Evolutionary conservation across 2,113 vertebrate genomes (phyloP), one percentile per base, ranked within the genome.

Genomic region (Leucoraja erinaceus): DNA sequence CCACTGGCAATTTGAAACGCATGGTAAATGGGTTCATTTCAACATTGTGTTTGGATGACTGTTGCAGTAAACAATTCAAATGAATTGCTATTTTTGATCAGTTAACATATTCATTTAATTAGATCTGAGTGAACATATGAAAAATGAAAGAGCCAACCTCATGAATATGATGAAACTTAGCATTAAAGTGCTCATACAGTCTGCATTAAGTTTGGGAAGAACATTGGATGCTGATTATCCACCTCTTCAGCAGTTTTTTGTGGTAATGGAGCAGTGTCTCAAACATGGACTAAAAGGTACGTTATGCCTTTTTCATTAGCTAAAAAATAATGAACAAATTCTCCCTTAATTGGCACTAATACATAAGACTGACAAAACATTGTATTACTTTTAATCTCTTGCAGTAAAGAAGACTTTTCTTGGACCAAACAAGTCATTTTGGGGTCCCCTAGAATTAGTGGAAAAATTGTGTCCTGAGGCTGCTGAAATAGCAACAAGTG

Each of bases 121-220:
- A 18, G 96, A 95, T 70, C 93, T 94, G 0, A 97, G 96, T 93
- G 95, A 95, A 94, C 97, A 97, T 75, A 93, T 96, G 96, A 97
- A 97, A 93, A 97, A 99, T 94, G 99, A 99, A 93, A 97, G 99
- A 7, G 95, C 97, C 94, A 99, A 99, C 94, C 97, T 99, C 63
- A 97, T 99, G 95, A 99, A 98, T 95, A 99, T 99, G 98, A 97
- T 99, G 97, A 99, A 99, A 95, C 96, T 99, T 93, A 99, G 98
- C 94, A 95, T 99, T 94, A 99, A 98, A 95, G 98, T 97, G 28
- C 95, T 99, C 63, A 99, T 99, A 93, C 98, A 99, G 96, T 98
- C 98, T 0, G 98, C 98, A 0, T 94, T 99, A 94, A 98, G 96
- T 95, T 96, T 99, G 94, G 98, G 98, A 74, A 96, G 98, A 94